Base-by-base conservation (phyloP, 2,888 invertebrate species). In the Odontomyia ornata region DNA sequence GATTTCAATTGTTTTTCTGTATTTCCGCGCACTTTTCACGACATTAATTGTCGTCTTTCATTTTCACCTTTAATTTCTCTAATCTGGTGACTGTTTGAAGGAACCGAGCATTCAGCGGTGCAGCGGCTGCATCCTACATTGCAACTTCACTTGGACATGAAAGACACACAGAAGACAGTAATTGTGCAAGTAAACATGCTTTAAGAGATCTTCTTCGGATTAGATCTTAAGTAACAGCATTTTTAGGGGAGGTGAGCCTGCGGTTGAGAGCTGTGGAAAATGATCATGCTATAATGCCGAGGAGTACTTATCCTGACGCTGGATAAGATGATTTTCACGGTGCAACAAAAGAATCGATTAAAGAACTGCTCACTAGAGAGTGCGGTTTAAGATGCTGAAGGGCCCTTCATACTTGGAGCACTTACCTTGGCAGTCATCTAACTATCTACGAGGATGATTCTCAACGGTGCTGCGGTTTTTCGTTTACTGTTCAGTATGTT, bases 11-110 rank as follows among this genome's bases (percentile, higher is more conserved):
- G 57, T 73, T 57, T 73, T 73, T 36, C 73, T 73, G 36, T 18
- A 60, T 57, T 60, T 60, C 57, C 57, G 60, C 60, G 43, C 57
- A 73, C 73, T 57, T 73, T 73, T 43, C 73, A 73, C 18, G 60
- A 57, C 73, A 36, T 57, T 73, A 73, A 73, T 57, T 73, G 73
- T 73, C 60, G 57, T 73, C 60, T 57, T 60, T 73, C 60, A 57
- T 57, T 57, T 73, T 57, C 73, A 57, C 57, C 57, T 57, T 57
- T 73, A 57, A 57, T 57, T 73, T 73, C 57, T 43, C 43, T 11
- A 60, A 60, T 60, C 7, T 15, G 21, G 60, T 67, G n/a, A 43
- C 43, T 23, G 25, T 60, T 60, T 60, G 23, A 60, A 60, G 60
- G 36, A 36, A 36, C 25, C 60, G 23, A 60, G 25, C 60, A 60